A percentile compares a stretch with the other conserved stretches of the same genome.
Conservation (phyloP, 2,888 invertebrate species). For the Altica lythri region DNA sequence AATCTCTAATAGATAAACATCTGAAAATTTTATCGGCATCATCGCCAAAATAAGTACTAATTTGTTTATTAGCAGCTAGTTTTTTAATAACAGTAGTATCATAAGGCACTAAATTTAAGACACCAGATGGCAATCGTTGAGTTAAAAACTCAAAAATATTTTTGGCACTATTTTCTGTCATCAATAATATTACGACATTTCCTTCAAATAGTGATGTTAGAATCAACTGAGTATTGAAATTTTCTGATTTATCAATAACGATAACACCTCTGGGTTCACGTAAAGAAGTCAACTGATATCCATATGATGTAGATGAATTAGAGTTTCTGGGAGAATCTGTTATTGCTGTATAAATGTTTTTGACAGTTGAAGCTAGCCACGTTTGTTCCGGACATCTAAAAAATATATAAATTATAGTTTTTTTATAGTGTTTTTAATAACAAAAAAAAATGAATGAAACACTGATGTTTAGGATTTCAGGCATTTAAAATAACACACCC, state of each 20-base stretch:
- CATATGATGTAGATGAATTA: constrained; percentile 7
- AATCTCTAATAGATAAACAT: constrained; percentile 29
- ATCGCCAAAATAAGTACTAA: constrained; percentile 38
- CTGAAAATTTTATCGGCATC: constrained; percentile 26
- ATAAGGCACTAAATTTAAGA: constrained; percentile 39
- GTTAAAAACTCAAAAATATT: constrained; percentile 38
- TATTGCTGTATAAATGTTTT: constrained; percentile 35
- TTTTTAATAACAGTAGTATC: constrained; percentile 32
- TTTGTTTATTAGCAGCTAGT: constrained; percentile 38
- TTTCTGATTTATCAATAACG: constrained; percentile 39
- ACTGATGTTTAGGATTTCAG: no score
- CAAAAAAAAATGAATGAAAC: neutral
- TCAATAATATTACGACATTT: constrained; percentile 48
- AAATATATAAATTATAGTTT: neutral
- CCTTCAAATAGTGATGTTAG: constrained; percentile 48
- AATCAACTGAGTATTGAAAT: constrained; percentile 37
- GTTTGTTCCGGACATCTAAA: constrained; percentile 1
- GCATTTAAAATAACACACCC: no score
- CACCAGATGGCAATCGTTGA: constrained; percentile 39
- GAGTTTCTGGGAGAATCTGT: constrained; percentile 12
- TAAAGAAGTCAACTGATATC: constrained; percentile 37
- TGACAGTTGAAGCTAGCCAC: constrained; percentile 32
- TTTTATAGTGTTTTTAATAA: neutral
- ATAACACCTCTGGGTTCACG: constrained; percentile 47
- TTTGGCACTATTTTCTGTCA: constrained; percentile 25